phyloP scores from a whole-genome alignment of 2,888 invertebrate species.

The Aleiodes alternator region DNA sequence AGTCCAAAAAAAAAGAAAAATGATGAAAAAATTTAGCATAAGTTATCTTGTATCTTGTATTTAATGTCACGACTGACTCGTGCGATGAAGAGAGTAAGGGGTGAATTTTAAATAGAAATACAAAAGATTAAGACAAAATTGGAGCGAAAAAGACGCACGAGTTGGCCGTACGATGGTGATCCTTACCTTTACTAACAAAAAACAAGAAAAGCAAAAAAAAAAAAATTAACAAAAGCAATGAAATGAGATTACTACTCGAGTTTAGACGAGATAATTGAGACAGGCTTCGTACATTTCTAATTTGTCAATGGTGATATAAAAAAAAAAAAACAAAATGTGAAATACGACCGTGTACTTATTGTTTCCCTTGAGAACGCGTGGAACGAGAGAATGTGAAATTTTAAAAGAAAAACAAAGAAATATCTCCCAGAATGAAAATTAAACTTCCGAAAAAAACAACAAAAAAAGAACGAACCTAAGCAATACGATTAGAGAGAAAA shows the following conservation, averaged over 20 bases:
- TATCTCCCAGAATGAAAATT: slow-evolving; percentile 31
- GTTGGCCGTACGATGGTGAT: slow-evolving; percentile 53
- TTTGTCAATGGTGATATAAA: slow-evolving; percentile 57
- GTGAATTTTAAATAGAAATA: slow-evolving; percentile 22
- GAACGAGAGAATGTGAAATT: slow-evolving; percentile 45
- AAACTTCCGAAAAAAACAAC: slow-evolving; percentile 23
- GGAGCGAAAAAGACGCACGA: slow-evolving; percentile 40
- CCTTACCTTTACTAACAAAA: slow-evolving; percentile 51
- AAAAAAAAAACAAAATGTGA: slow-evolving; percentile 35
- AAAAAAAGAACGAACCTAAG: slow-evolving; percentile 53
- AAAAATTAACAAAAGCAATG: slow-evolving; percentile 33
- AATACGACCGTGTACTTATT: slow-evolving; percentile 53
- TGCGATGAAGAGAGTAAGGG: slow-evolving; percentile 4
- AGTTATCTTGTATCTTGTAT: slow-evolving; percentile 60
- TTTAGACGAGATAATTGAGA: slow-evolving; percentile 51
- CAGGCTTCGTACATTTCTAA: slow-evolving; percentile 61
- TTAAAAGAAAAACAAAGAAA: slow-evolving; percentile 29
- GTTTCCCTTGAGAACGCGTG: slow-evolving; percentile 50
- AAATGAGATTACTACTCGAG: slow-evolving; percentile 49
- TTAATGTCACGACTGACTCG: slow-evolving; percentile 49
- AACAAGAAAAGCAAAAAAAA: slow-evolving; percentile 41
- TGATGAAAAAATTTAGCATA: slow-evolving; percentile 51
- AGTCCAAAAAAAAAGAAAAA: slow-evolving; percentile 48
- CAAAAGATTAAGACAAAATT: slow-evolving; percentile 38
- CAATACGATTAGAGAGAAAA: slow-evolving; percentile 55